phyloP scores from a whole-genome alignment of 2,113 vertebrate genomes.

The Orthonyx spaldingii region DNA sequence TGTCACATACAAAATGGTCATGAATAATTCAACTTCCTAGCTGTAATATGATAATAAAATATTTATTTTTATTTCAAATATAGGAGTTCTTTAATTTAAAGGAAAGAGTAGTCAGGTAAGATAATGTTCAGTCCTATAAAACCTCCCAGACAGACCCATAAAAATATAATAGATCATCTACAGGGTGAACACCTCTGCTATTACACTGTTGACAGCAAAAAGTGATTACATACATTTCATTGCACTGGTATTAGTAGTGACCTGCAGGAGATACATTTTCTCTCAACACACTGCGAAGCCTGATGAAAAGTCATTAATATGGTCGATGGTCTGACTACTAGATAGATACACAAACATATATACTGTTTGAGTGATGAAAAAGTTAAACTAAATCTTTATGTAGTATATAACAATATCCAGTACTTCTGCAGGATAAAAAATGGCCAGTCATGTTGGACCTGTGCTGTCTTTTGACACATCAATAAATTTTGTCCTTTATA shows the following conservation, averaged over 20 bases:
- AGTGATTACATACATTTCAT: background rate
- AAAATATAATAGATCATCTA: background rate
- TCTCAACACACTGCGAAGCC: background rate
- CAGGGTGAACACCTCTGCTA: background rate
- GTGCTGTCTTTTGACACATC: background rate
- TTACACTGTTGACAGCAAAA: conserved; percentile 1
- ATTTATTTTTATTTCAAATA: background rate
- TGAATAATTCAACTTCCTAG: background rate
- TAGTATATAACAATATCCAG: background rate
- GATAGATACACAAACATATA: background rate
- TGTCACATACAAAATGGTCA: background rate
- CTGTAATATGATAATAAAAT: background rate
- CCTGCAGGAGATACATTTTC: background rate
- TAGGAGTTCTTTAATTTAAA: background rate
- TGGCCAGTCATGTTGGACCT: background rate
- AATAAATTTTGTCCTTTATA: background rate
- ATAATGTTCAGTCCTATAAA: background rate
- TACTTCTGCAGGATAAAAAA: background rate
- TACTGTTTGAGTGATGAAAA: background rate
- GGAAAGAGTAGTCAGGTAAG: background rate
- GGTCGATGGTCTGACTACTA: background rate
- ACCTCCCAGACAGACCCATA: background rate
- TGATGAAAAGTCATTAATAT: background rate
- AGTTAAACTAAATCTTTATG: background rate
- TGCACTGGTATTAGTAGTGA: background rate